Evolutionary conservation across 1,140 invertebrate genomes (phyloP).

Genomic region (Macrocentrus cingulum): DNA sequence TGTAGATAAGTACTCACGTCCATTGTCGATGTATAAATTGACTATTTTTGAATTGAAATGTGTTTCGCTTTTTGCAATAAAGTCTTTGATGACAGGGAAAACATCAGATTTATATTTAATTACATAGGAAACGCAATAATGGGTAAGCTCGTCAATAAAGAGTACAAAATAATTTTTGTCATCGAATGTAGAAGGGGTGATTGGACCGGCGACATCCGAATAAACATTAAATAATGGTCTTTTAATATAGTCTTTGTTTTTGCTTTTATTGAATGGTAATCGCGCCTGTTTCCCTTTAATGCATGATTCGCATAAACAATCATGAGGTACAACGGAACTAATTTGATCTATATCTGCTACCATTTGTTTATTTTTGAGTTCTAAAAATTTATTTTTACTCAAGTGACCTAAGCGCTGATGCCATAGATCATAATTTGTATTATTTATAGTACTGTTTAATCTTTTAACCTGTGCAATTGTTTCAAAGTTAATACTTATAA

Average conservation of each 20-base stretch:
- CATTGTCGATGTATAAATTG: conserved; percentile 21
- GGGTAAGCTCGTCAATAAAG: conserved; percentile 27
- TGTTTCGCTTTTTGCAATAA: conserved; percentile 7
- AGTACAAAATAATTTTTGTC: conserved; percentile 31
- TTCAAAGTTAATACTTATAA: conserved; percentile 28
- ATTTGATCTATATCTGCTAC: conserved; percentile 33
- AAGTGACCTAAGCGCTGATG: conserved; percentile 48
- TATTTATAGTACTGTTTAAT: conserved; percentile 26
- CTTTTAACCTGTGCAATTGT: conserved; percentile 20
- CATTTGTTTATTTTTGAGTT: conserved; percentile 42
- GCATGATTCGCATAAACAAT: conserved; percentile 52
- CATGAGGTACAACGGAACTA: not conserved
- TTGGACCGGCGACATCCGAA: not conserved
- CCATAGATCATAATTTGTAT: conserved; percentile 42
- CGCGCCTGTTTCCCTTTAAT: conserved; percentile 53
- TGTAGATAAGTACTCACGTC: conserved; percentile 18
- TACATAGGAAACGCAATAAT: conserved; percentile 28
- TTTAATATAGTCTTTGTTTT: not conserved
- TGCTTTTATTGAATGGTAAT: conserved; percentile 32
- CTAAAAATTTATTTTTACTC: conserved; percentile 42
- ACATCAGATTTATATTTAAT: conserved; percentile 26
- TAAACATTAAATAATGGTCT: conserved; percentile 6
- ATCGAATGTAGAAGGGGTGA: conserved; percentile 23
- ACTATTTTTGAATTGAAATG: conserved; percentile 15
- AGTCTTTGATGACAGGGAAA: conserved; percentile 21